Percentiles rank a stretch among this genome's conserved stretches.
Evolutionary conservation across 2,888 invertebrate species (phyloP).

Genomic region (Drosophila mimica): DNA sequence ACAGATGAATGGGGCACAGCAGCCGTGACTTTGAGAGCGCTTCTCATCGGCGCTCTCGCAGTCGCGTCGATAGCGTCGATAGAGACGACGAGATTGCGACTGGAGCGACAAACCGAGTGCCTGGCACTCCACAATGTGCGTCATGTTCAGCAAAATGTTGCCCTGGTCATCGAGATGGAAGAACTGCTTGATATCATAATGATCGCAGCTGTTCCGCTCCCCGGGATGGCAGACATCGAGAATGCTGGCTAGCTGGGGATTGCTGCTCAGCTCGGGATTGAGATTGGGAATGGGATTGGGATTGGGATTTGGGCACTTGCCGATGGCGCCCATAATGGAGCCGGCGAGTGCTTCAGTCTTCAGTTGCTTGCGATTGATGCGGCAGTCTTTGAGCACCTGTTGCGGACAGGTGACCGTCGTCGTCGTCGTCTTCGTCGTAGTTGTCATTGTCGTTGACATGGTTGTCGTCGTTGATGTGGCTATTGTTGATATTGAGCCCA

Average conservation of each 20-base stretch:
- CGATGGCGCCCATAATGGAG: constrained; percentile 84
- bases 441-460: too few relatives aligned
- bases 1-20: constrained; percentile 66
- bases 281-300: constrained; percentile 6
- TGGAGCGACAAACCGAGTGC: constrained; percentile 73
- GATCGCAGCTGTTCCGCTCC: constrained; percentile 76
- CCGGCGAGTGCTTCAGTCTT: constrained; percentile 82
- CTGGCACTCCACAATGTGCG: constrained; percentile 82
- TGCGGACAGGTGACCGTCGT: constrained; percentile 58
- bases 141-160: constrained; percentile 82
- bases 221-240: constrained; percentile 66
- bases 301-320: constrained; percentile 72
- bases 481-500: constrained; percentile 20
- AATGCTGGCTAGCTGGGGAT: constrained; percentile 1
- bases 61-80: constrained; percentile 70
- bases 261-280: constrained; percentile 40
- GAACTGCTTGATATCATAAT: constrained; percentile 84
- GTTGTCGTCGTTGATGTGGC: background rate
- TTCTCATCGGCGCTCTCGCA: constrained; percentile 78
- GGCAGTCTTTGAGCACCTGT: constrained; percentile 76
- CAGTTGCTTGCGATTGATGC: constrained; percentile 76
- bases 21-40: constrained; percentile 49
- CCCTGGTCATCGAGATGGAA: constrained; percentile 85
- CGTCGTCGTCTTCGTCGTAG: background rate
- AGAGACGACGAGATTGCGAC: constrained; percentile 69